Evolutionary conservation across 2,113 vertebrate species (phyloP).

Genomic region (Lophius piscatorius): DNA sequence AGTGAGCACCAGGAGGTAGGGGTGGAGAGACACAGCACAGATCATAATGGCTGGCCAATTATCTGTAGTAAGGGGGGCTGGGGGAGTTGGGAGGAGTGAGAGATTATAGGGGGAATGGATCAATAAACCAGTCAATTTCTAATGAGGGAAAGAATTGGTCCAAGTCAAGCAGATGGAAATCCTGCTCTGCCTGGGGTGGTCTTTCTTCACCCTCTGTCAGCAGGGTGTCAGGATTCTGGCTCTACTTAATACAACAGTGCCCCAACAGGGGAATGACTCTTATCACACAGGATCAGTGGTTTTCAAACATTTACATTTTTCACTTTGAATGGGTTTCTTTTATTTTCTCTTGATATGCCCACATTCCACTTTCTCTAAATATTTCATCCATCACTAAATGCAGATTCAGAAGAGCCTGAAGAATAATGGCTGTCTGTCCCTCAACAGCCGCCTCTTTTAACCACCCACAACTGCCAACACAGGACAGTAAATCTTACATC

Average conservation of each 20-base stretch:
- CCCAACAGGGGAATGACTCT: slow-evolving; percentile 16
- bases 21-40: slow-evolving; percentile 45
- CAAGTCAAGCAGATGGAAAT: slow-evolving; percentile 77
- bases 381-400: slow-evolving; percentile 56
- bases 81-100: slow-evolving; percentile 48
- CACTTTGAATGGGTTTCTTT: slow-evolving; percentile 21
- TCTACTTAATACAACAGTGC: slow-evolving; percentile 36
- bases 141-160: slow-evolving; percentile 79
- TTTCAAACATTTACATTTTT: slow-evolving; percentile 34
- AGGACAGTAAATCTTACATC: slow-evolving; percentile 75
- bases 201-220: slow-evolving; percentile 43
- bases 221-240: background rate
- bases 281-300: background rate
- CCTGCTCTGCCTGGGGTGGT: slow-evolving; percentile 59
- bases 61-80: slow-evolving; percentile 54
- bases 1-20: slow-evolving; percentile 48
- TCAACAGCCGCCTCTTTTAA: slow-evolving; percentile 62
- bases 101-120: slow-evolving; percentile 72
- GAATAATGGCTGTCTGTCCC: slow-evolving; percentile 69
- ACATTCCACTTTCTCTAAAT: slow-evolving; percentile 61
- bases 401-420: slow-evolving; percentile 60
- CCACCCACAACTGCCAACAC: slow-evolving; percentile 74
- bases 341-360: slow-evolving; percentile 31
- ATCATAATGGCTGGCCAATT: slow-evolving; percentile 72
- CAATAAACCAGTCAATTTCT: slow-evolving; percentile 78